Evolutionary conservation across 2,888 invertebrate genomes (phyloP).

Genomic region (Homarus gammarus): DNA sequence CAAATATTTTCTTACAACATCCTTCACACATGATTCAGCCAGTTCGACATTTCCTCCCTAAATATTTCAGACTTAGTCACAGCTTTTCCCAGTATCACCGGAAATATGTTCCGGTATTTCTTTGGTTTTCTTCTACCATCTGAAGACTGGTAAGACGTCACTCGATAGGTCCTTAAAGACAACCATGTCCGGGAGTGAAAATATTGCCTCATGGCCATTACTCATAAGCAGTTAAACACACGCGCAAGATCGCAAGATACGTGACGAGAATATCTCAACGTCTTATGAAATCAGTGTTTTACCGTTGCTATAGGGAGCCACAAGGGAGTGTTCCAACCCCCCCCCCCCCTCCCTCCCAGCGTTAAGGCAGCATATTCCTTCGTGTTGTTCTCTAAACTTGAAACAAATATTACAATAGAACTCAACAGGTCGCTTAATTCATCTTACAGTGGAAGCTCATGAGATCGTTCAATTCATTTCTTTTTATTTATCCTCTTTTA

Average conservation of each 20-base stretch:
- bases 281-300: background rate
- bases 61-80: background rate
- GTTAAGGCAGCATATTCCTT: background rate
- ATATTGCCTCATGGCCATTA: background rate
- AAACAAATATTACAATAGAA: background rate
- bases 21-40: background rate
- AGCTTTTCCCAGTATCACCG: background rate
- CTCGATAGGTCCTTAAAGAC: background rate
- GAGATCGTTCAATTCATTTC: slow-evolving; percentile 7
- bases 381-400: background rate
- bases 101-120: background rate
- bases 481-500: background rate
- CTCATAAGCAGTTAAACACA: background rate
- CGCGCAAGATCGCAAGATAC: background rate
- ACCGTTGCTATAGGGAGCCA: background rate
- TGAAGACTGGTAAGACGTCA: background rate
- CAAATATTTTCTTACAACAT: too few relatives aligned
- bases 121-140: background rate
- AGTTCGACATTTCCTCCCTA: background rate
- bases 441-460: background rate
- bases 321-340: too few relatives aligned
- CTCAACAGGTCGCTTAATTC: slow-evolving; percentile 1
- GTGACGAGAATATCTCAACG: background rate
- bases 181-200: background rate
- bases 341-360: background rate